These are phyloP conservation scores for Eupithecia dodoneata DNA, from an alignment of 2,888 invertebrate genomes.

Conservation along the genomic window DNA sequence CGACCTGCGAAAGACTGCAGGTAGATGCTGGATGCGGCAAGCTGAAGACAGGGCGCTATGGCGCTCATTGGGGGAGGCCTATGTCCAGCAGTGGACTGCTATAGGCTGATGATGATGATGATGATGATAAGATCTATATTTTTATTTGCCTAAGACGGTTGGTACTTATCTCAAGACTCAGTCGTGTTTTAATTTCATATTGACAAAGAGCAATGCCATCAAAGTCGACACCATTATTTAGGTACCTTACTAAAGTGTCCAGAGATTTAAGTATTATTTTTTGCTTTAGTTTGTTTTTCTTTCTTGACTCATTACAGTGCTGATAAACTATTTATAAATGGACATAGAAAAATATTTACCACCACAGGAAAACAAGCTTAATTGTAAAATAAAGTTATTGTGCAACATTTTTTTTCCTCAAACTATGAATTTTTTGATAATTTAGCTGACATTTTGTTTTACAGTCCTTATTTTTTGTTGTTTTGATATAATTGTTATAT, in stretches of 20 bases:
- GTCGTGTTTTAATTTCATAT: background rate
- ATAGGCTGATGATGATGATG: no score
- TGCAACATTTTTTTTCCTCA: background rate
- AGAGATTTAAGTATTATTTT: background rate
- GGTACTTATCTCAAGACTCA: background rate
- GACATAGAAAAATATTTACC: background rate
- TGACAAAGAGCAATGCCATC: background rate
- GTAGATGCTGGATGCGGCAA: no score
- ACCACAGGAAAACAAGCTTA: background rate
- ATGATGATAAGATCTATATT: no score
- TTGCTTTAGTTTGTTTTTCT: background rate
- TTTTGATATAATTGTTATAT: background rate
- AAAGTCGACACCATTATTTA: background rate
- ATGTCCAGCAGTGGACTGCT: no score
- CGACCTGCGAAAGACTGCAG: no score
- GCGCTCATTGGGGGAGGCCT: no score
- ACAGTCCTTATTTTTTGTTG: no score
- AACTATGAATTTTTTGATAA: background rate
- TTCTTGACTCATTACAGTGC: background rate
- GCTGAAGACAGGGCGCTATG: no score
- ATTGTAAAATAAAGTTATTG: background rate
- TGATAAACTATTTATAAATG: background rate
- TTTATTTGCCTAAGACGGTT: background rate
- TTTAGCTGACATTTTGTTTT: background rate
- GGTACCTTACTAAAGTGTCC: background rate